A percentile compares a stretch with the other conserved stretches of the same genome.
phyloP scores from a whole-genome alignment of 2,888 invertebrate genomes.

The Cheilosia pagana region DNA sequence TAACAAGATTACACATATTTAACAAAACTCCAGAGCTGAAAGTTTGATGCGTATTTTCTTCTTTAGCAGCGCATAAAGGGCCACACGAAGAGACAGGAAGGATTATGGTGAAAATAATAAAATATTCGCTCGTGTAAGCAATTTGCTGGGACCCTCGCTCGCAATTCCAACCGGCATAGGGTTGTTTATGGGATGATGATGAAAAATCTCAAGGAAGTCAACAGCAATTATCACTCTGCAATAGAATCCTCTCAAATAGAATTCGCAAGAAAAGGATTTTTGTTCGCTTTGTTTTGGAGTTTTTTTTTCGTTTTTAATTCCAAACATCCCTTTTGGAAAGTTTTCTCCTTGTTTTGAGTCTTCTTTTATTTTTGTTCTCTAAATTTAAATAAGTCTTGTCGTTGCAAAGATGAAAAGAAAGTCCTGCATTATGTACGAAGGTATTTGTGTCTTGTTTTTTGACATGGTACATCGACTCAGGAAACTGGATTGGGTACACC shows the following conservation, averaged over 20 bases:
- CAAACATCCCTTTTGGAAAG: constrained; percentile 43
- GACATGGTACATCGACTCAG: too few species aligned
- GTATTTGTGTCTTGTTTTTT: neutral
- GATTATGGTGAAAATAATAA: constrained; percentile 63
- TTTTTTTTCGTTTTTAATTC: constrained; percentile 46
- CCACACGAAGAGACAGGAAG: neutral
- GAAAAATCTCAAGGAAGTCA: constrained; percentile 67
- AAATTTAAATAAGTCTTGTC: constrained; percentile 68
- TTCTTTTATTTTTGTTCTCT: neutral
- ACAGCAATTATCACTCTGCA: constrained; percentile 68
- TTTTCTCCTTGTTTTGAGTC: constrained; percentile 20
- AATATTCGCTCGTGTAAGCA: constrained; percentile 70
- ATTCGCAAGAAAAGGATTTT: constrained; percentile 6
- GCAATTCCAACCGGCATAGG: constrained; percentile 8
- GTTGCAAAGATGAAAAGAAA: constrained; percentile 18
- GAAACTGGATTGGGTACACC: too few species aligned
- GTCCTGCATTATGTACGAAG: constrained; percentile 28
- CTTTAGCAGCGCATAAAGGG: neutral
- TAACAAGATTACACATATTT: constrained; percentile 14
- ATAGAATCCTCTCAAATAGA: constrained; percentile 45
- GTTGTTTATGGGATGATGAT: constrained; percentile 40
- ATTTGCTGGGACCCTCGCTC: constrained; percentile 33
- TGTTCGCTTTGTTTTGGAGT: constrained; percentile 24
- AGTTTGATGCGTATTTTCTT: constrained; percentile 51
- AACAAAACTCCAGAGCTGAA: constrained; percentile 37